phyloP scores from a whole-genome alignment of 2,797 vertebrate species.

The Rhinogobio ventralis region DNA sequence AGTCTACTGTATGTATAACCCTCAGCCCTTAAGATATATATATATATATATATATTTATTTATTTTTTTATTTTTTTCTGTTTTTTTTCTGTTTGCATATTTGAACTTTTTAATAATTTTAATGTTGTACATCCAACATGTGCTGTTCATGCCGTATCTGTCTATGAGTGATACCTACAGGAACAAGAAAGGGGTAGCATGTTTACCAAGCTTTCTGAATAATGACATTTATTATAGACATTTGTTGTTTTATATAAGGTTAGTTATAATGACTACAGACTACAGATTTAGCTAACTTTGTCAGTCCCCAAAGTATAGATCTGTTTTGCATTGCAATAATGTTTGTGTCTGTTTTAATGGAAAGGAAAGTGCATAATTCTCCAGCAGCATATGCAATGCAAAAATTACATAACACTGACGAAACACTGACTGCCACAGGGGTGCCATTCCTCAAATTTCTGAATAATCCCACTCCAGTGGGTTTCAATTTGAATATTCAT shows the following conservation, averaged over 20 bases:
- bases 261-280: background rate
- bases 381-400: background rate
- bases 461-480: constrained; percentile 16
- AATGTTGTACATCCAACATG: background rate
- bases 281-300: background rate
- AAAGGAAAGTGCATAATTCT: background rate
- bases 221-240: background rate
- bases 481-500: constrained; percentile 20
- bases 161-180: background rate
- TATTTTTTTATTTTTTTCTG: no score
- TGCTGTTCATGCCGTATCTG: background rate
- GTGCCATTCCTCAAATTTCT: constrained; percentile 27
- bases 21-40: background rate
- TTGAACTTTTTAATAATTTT: background rate
- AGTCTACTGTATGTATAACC: background rate
- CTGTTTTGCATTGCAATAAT: background rate
- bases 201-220: background rate
- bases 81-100: background rate
- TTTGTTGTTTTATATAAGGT: background rate
- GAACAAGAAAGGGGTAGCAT: background rate
- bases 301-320: background rate
- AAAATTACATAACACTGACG: constrained; percentile 30
- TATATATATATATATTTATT: background rate
- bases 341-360: background rate
- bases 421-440: constrained; percentile 10